Evolutionary conservation across 2,113 vertebrate species (phyloP), one percentile per base, ranked within the genome.

Genomic region (Toxostoma redivivum): DNA sequence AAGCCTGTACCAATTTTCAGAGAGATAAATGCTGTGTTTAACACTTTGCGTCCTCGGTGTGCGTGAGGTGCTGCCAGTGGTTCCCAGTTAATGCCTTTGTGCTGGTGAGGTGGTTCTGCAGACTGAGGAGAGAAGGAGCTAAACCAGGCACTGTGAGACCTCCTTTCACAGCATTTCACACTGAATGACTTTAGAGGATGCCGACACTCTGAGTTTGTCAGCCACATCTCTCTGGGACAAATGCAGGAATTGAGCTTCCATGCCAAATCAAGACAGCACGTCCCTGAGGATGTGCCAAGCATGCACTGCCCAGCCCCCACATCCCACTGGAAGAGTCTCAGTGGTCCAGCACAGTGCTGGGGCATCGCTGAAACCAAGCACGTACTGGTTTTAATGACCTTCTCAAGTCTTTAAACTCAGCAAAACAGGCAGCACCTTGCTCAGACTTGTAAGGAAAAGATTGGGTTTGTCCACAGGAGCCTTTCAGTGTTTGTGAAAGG

Each of bases 1-100:
- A 97, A 97, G 96, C 73, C 94, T 88, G 92, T 69, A 81, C 67
- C 86, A 80, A 21, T 94, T 96, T 97, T 92, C 77, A 78, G 91
- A 80, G 81, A 94, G 92, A 90, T 85, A 96, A 97, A 94, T 38
- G 80, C 62, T 48, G 47, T 44, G 70, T 96, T 96, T 95, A 91
- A 86, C 74, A 80, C 66, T 66, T 38, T 31, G 30, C 5, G 4
- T 38, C 42, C 44, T 70, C 2, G 4, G 40, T 18, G 25, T 22
- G 67, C 0, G 5, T 2, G 71, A 78, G 67, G 42, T 8, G 2
- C 22, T 1, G 23, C 51, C 38, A 6, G 50, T 42, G 3, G 17
- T 5, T 56, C 73, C 88, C 77, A 67, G 35, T 81, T 83, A 72
- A 54, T n/a, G 37, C 14, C 18, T 3, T 6, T 2, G 28, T 28